phyloP scores from a whole-genome alignment of 2,797 vertebrate genomes.

The Clarias pachynema region DNA sequence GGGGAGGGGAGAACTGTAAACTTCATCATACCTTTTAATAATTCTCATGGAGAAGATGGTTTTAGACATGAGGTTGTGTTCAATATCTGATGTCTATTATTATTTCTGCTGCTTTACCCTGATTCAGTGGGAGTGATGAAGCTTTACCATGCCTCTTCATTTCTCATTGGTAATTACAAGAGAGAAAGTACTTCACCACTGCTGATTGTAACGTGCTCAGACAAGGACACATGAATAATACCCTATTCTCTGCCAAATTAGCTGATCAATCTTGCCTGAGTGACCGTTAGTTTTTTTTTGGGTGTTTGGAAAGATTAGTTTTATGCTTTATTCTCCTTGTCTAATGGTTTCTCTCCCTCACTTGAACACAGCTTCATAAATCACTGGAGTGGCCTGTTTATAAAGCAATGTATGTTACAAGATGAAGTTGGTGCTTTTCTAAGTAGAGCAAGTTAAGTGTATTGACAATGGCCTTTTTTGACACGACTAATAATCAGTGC shows the following conservation, averaged over 20 bases:
- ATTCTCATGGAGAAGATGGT: slow-evolving; percentile 27
- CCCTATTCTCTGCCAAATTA: slow-evolving; percentile 43
- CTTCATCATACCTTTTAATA: slow-evolving; percentile 22
- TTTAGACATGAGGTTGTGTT: slow-evolving; percentile 30
- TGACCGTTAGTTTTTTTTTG: slow-evolving; percentile 33
- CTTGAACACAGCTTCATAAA: slow-evolving; percentile 51
- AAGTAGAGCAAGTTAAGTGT: neutral
- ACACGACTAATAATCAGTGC: slow-evolving; percentile 12
- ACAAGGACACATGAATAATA: slow-evolving; percentile 44
- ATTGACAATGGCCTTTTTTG: slow-evolving; percentile 11
- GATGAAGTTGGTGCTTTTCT: slow-evolving; percentile 45
- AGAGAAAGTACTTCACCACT: slow-evolving; percentile 47
- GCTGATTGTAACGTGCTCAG: slow-evolving; percentile 32
- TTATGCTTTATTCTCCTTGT: slow-evolving; percentile 41
- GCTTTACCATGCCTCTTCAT: slow-evolving; percentile 48
- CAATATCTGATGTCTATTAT: slow-evolving; percentile 26
- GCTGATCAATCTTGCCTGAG: slow-evolving; percentile 52
- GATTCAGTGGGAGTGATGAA: slow-evolving; percentile 37
- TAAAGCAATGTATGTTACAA: slow-evolving; percentile 51
- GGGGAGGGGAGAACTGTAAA: slow-evolving; percentile 17
- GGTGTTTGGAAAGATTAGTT: slow-evolving; percentile 45
- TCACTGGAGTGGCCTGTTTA: slow-evolving; percentile 55
- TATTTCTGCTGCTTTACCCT: slow-evolving; percentile 33
- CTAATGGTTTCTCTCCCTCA: slow-evolving; percentile 45
- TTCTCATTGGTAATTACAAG: slow-evolving; percentile 51